phyloP scores from a whole-genome alignment of 2,797 vertebrate species.

The Urosaurus nigricauda region DNA sequence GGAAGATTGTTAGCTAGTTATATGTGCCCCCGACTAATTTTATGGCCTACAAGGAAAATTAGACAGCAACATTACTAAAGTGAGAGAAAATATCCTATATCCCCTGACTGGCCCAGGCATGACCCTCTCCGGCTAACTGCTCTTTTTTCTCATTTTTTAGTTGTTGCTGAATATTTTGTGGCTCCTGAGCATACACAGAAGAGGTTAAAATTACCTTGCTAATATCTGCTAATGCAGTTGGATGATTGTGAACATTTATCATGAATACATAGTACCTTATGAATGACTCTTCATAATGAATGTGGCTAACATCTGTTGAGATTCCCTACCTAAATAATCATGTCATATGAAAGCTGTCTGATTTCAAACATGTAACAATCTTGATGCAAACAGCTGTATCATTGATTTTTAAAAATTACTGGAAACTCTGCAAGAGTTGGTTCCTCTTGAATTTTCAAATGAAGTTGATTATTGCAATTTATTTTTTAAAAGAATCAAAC shows the following conservation, averaged over 20 bases:
- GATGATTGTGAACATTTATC: background rate
- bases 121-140: background rate
- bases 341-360: background rate
- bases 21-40: too few relatives aligned
- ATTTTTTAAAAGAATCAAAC: slow-evolving; percentile 9
- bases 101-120: background rate
- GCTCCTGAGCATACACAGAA: background rate
- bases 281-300: background rate
- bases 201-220: background rate
- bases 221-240: background rate
- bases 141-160: background rate
- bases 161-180: background rate
- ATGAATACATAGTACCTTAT: background rate
- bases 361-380: background rate
- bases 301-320: background rate
- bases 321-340: background rate
- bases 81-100: background rate
- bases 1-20: too few relatives aligned
- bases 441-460: slow-evolving; percentile 23
- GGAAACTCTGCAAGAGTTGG: background rate
- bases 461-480: slow-evolving; percentile 1
- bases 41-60: background rate
- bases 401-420: background rate
- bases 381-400: background rate
- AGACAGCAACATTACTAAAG: background rate